Percentiles rank a stretch among this genome's conserved stretches.
Evolutionary conservation across 2,797 vertebrate genomes (phyloP).

Genomic region (Limosa lapponica): DNA sequence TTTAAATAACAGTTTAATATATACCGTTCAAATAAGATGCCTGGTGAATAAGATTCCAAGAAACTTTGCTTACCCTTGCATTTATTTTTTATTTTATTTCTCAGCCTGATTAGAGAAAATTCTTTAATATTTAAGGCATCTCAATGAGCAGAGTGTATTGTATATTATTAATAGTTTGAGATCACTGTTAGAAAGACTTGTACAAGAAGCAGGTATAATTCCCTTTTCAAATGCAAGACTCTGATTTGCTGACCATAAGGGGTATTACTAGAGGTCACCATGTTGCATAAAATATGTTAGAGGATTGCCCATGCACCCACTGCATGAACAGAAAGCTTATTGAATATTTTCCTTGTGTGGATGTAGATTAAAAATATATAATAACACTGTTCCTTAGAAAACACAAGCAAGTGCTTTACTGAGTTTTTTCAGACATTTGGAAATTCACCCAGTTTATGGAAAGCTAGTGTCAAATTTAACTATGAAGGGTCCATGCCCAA

Average conservation of each 20-base stretch:
- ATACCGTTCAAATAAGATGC: neutral
- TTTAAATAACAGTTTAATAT: constrained; percentile 31
- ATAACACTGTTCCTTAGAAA: accelerated
- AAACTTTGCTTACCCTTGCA: constrained; percentile 3
- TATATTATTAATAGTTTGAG: neutral
- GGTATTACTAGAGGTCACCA: neutral
- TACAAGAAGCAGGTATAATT: neutral
- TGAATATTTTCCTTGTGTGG: neutral
- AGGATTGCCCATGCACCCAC: neutral
- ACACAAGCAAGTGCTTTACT: neutral
- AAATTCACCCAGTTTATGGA: neutral
- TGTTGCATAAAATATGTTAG: neutral
- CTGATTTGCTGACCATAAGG: neutral
- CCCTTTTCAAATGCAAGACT: neutral
- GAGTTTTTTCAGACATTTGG: neutral
- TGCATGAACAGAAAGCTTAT: neutral
- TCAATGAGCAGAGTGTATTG: neutral
- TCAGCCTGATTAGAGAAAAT: neutral
- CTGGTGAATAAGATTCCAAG: neutral
- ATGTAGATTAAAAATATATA: neutral
- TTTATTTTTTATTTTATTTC: constrained; percentile 31
- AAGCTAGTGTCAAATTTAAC: neutral
- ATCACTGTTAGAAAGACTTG: neutral
- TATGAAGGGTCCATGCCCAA: accelerated
- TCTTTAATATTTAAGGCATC: constrained; percentile 16